These are phyloP conservation scores for Harpegnathos saltator DNA, from an alignment of 1,140 invertebrate genomes.

Conservation along the genomic window DNA sequence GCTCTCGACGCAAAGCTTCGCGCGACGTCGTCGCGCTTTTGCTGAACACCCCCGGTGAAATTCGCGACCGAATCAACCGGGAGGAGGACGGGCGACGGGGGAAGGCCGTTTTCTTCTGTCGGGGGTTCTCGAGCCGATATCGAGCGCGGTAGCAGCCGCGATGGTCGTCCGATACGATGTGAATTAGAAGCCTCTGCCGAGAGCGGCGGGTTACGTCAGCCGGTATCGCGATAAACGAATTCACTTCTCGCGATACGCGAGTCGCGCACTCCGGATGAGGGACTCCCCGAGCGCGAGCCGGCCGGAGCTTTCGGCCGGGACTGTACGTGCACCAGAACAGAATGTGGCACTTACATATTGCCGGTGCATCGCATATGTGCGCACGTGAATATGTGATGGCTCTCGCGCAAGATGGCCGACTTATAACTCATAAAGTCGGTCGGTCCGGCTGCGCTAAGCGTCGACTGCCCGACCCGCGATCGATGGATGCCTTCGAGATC, in stretches of 20 bases:
- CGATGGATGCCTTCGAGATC: constrained; percentile 81
- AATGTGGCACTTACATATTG: constrained; percentile 82
- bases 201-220: constrained; percentile 42
- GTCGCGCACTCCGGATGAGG: background rate
- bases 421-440: constrained; percentile 84
- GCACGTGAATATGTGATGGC: constrained; percentile 82
- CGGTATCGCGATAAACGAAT: constrained; percentile 61
- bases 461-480: constrained; percentile 77
- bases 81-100: too few relatives aligned
- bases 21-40: constrained; percentile 1
- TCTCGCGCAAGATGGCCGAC: constrained; percentile 83
- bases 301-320: constrained; percentile 72
- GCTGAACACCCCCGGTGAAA: too few relatives aligned
- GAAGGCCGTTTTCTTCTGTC: too few relatives aligned
- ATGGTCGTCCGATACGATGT: constrained; percentile 38
- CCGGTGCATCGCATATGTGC: constrained; percentile 80
- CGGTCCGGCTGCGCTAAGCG: constrained; percentile 75
- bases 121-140: background rate
- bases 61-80: too few relatives aligned
- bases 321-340: constrained; percentile 79
- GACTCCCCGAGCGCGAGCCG: too few relatives aligned
- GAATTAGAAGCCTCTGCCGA: constrained; percentile 57
- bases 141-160: constrained; percentile 28
- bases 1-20: constrained; percentile 31
- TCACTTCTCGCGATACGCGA: constrained; percentile 44